Evolutionary conservation across 2,888 invertebrate genomes (phyloP).

Genomic region (Lumbricus terrestris): DNA sequence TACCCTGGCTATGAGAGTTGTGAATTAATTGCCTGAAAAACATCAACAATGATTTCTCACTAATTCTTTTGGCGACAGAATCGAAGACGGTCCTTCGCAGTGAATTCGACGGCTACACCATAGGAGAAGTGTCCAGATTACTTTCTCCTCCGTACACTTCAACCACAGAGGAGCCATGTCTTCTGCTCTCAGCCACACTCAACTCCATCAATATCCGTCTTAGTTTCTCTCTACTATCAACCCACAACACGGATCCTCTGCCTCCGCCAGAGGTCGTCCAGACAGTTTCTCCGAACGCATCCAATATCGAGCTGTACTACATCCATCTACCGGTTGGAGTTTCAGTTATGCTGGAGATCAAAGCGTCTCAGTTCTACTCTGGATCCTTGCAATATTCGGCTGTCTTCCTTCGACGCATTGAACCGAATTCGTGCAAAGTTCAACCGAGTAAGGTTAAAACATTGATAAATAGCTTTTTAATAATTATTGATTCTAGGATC

Average conservation of each 20-base stretch:
- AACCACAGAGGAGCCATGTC: neutral
- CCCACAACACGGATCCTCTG: neutral
- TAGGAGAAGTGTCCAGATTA: neutral
- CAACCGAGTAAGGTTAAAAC: neutral
- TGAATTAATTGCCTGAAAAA: no score
- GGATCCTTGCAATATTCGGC: neutral
- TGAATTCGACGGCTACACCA: neutral
- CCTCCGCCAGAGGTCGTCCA: neutral
- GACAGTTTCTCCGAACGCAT: neutral
- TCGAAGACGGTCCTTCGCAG: neutral
- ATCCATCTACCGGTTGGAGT: neutral
- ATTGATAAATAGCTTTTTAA: neutral
- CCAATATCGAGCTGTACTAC: neutral
- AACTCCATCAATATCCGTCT: neutral
- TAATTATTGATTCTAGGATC: no score
- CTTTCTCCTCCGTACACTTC: neutral
- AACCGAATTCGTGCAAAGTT: neutral
- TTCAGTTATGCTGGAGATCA: neutral
- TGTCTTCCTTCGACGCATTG: neutral
- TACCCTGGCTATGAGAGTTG: no score
- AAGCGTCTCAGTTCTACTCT: slow-evolving; percentile 3
- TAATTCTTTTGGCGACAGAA: no score
- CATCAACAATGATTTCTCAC: no score
- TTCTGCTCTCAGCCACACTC: neutral
- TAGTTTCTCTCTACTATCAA: neutral